Evolutionary conservation across 2,113 vertebrate species (phyloP), one percentile per base, ranked within the genome.

Genomic region (Labeo catla): DNA sequence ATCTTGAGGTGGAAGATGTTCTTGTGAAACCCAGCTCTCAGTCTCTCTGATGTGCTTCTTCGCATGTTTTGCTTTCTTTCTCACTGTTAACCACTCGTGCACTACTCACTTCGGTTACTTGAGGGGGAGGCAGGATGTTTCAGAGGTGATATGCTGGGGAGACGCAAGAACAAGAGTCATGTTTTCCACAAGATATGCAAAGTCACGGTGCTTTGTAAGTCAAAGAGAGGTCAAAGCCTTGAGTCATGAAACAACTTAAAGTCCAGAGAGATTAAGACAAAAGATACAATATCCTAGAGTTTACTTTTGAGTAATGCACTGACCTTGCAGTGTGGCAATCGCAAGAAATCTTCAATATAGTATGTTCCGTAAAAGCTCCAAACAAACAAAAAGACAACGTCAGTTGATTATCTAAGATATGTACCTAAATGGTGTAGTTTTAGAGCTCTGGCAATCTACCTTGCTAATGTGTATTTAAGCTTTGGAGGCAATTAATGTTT

Each of bases 141-240:
- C 47, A 77, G 8, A 54, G 15, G 6, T 49, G 23, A 34, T 52
- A 52, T 70, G 65, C 15, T 36, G 47, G 49, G 28, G 76, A 77
- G 54, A 77, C 4, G 50, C 23, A 34, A 77, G 50, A 76, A 76
- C 43, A 81, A 66, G 59, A 66, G 79, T 66, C 21, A 49, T 11
- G 59, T 81, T 81, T 66, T 81, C 43, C n/a, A 66, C 79, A 81
- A 81, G 45, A 66, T 63, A 68, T 70, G 81, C 81, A 82, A 82
- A 82, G 81, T 82, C 81, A 82, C 49, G 8, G 47, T 36, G 21
- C 39, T 82, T 70, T 82, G 63, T 13, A 82, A 82, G 45, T 82
- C 81, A 82, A 52, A 82, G 15, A 82, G 23, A 70, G 47, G 47
- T 70, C 34, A 82, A 82, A 63, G 65, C 16, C 11, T 34, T 52